A percentile compares a stretch with the other conserved stretches of the same genome.
These are phyloP conservation scores for Eupelmus urozonus DNA, from an alignment of 2,888 invertebrate species.

Conservation along the genomic window DNA sequence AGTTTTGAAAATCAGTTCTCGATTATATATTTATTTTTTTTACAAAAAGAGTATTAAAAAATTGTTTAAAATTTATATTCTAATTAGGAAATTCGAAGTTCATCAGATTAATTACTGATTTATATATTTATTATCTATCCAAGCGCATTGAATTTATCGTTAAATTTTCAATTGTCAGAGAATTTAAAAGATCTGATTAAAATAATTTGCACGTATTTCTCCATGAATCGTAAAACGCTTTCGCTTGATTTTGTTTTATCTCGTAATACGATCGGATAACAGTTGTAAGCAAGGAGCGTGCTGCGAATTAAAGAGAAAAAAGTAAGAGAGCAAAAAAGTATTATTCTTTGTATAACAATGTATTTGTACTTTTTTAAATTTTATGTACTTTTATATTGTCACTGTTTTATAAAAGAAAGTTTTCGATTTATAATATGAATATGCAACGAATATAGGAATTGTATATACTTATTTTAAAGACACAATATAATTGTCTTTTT, in stretches of 20 bases:
- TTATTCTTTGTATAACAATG: slow-evolving; percentile 47
- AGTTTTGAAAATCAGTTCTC: slow-evolving; percentile 15
- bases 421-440: slow-evolving; percentile 17
- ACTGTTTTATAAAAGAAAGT: slow-evolving; percentile 32
- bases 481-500: slow-evolving; percentile 7
- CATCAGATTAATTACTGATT: slow-evolving; percentile 34
- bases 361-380: slow-evolving; percentile 49
- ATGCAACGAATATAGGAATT: slow-evolving; percentile 29
- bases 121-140: slow-evolving; percentile 41
- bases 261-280: neutral
- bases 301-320: slow-evolving; percentile 10
- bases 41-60: slow-evolving; percentile 46
- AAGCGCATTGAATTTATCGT: slow-evolving; percentile 38
- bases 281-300: neutral
- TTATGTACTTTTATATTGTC: slow-evolving; percentile 48
- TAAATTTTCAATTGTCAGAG: slow-evolving; percentile 28
- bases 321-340: slow-evolving; percentile 40
- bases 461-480: slow-evolving; percentile 45
- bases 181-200: slow-evolving; percentile 35
- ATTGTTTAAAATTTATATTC: slow-evolving; percentile 38
- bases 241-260: slow-evolving; percentile 8
- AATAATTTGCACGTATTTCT: slow-evolving; percentile 24
- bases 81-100: slow-evolving; percentile 33
- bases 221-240: slow-evolving; percentile 6
- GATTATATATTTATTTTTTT: slow-evolving; percentile 36